Base-by-base conservation (phyloP, 1,140 invertebrate genomes). In the Ditylenchus dipsaci region DNA sequence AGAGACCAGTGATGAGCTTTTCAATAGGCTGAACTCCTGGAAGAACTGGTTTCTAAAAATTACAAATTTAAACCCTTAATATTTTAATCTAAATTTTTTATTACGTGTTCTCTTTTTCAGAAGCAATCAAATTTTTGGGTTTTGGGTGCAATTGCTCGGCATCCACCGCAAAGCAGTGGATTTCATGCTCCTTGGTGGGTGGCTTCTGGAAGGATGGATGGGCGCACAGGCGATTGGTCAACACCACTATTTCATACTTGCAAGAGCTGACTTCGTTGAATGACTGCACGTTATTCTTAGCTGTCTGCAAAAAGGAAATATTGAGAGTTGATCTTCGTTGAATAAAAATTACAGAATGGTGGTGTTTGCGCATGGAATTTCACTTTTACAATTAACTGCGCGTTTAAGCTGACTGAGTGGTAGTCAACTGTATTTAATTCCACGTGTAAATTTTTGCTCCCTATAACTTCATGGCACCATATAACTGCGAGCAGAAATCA, bases 241-340 rank as follows among this genome's bases (percentile, higher is more conserved):
- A 85, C 11, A 94, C 89, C 29, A 93, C 88, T 11, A 91, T 88
- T 85, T 94, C 91, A 84, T 97, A 97, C 85, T 93, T 90, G 82
- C 95, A 97, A 0, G 90, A 93, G 0, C 91, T 90, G 0, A 88
- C 90, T 85, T 97, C 94, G 81, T 95, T 93, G 38, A 97, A 86
- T 0, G 91, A 91, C 81, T 91, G 92, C 15, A 97, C 88, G 29
- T 70, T 57, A 21, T 70, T 53, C n/a, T 38, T 53, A 0, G 68
- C 43, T n/a, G 56, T 68, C 67, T 69, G 38, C 33, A 38, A 38
- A 3, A 38, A 38, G 3, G 11, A 38, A 38, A 38, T n/a, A n/a
- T n/a, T n/a, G n/a, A n/a, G n/a, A n/a, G n/a, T n/a, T n/a, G n/a
- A n/a, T n/a, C n/a, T n/a, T n/a, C n/a, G n/a, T n/a, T n/a, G n/a